Conservation (phyloP, 2,888 invertebrate genomes). For the Limnephilus lunatus region DNA sequence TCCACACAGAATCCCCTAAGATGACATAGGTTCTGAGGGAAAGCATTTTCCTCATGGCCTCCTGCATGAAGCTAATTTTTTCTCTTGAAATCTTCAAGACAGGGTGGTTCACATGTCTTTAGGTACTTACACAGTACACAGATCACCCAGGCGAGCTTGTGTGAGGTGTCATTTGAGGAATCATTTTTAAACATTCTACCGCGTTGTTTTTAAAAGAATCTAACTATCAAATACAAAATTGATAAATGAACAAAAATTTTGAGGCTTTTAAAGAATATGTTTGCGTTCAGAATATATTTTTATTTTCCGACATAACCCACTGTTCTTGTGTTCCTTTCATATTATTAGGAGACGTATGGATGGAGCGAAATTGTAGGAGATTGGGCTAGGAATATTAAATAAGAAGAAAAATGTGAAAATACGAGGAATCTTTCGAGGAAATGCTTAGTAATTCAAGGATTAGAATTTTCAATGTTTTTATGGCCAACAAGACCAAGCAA, state of each 20-base stretch:
- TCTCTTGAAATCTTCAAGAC: too few relatives aligned
- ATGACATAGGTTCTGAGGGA: too few relatives aligned
- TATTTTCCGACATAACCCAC: conserved; percentile 3
- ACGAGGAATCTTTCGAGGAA: conserved; percentile 24
- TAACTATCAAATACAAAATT: background rate
- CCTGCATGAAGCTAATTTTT: too few relatives aligned
- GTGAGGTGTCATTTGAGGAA: background rate
- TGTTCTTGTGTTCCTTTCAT: background rate
- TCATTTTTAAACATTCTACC: background rate
- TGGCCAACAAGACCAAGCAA: conserved; percentile 4
- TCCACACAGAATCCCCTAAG: too few relatives aligned
- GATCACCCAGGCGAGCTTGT: background rate
- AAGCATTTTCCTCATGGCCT: too few relatives aligned
- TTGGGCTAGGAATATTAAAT: conserved; percentile 41
- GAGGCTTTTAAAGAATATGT: background rate
- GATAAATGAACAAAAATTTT: background rate
- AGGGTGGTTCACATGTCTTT: too few relatives aligned
- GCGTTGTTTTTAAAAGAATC: background rate
- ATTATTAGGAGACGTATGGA: conserved; percentile 25
- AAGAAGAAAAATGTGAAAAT: conserved; percentile 37
- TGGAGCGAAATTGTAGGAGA: conserved; percentile 27
- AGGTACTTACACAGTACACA: too few relatives aligned
- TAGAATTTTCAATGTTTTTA: conserved; percentile 40
- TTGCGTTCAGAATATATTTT: background rate
- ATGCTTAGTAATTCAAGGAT: conserved; percentile 21